These are phyloP conservation scores for Paratrypauchen microcephalus DNA, from an alignment of 2,797 vertebrate species.

Conservation along the genomic window DNA sequence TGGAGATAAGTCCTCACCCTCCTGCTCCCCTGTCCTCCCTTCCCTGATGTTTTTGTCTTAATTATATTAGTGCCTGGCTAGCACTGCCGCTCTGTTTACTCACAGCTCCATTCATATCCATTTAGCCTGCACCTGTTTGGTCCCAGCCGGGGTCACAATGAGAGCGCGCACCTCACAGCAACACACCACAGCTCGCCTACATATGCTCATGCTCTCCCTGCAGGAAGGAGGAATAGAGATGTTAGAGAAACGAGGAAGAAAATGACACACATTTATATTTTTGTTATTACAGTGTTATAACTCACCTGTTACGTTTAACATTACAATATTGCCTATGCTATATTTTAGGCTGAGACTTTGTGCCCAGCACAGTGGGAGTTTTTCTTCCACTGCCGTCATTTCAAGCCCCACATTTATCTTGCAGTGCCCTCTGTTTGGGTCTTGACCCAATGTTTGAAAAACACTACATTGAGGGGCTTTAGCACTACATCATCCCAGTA, in stretches of 20 bases:
- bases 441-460: slow-evolving; percentile 35
- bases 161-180: slow-evolving; percentile 36
- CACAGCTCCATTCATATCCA: slow-evolving; percentile 99
- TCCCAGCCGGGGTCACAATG: slow-evolving; percentile 85
- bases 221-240: slow-evolving; percentile 58
- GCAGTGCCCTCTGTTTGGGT: slow-evolving; percentile 38
- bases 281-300: not conserved
- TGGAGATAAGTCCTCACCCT: slow-evolving; percentile 84
- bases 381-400: slow-evolving; percentile 25
- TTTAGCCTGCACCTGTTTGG: slow-evolving; percentile 99
- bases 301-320: not conserved
- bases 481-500: slow-evolving; percentile 49
- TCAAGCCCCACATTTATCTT: slow-evolving; percentile 49
- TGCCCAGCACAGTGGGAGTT: slow-evolving; percentile 26
- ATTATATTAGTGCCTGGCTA: slow-evolving; percentile 96
- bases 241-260: slow-evolving; percentile 44
- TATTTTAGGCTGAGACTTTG: not conserved
- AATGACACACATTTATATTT: slow-evolving; percentile 32
- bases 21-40: slow-evolving; percentile 52
- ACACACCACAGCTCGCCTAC: slow-evolving; percentile 46
- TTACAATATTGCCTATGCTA: not conserved
- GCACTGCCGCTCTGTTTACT: slow-evolving; percentile 93
- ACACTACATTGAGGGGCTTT: slow-evolving; percentile 42
- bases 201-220: slow-evolving; percentile 65
- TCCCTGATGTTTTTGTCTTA: slow-evolving; percentile 95